phyloP scores from a whole-genome alignment of 2,113 vertebrate species.

The Barbus barbus region DNA sequence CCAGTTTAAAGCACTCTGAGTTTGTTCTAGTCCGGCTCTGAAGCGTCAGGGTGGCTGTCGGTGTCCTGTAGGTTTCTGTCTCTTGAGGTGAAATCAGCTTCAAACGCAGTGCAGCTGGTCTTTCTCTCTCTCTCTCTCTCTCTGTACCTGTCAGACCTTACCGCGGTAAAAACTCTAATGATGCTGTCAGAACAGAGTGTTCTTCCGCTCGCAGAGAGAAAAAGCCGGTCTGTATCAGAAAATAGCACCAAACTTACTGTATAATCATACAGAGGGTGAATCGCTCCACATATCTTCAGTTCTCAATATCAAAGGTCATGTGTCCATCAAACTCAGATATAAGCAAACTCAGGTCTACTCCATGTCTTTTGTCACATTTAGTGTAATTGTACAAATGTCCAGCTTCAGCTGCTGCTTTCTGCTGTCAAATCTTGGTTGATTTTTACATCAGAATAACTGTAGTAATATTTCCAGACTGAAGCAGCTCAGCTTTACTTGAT shows the following conservation, averaged over 20 bases:
- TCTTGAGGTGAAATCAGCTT: neutral
- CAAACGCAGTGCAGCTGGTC: neutral
- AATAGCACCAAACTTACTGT: neutral
- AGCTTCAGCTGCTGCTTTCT: no score
- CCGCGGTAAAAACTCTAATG: neutral
- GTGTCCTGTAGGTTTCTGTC: neutral
- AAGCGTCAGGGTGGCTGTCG: neutral
- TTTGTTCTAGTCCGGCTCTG: neutral
- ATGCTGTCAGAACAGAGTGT: neutral
- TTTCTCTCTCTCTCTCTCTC: neutral
- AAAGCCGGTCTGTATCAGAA: no score
- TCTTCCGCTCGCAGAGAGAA: no score
- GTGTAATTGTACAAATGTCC: no score
- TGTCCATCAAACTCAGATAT: neutral
- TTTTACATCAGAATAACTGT: no score
- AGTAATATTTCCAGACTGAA: no score
- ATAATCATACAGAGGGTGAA: constrained; percentile 18
- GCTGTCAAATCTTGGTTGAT: no score
- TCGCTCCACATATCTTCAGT: no score
- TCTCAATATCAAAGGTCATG: neutral
- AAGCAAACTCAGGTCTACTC: no score
- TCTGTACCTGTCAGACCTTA: neutral
- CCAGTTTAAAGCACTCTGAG: neutral
- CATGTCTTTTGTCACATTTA: neutral
- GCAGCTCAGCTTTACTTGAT: no score